Conservation (phyloP, 2,888 invertebrate genomes). For the Ophion costatus region DNA sequence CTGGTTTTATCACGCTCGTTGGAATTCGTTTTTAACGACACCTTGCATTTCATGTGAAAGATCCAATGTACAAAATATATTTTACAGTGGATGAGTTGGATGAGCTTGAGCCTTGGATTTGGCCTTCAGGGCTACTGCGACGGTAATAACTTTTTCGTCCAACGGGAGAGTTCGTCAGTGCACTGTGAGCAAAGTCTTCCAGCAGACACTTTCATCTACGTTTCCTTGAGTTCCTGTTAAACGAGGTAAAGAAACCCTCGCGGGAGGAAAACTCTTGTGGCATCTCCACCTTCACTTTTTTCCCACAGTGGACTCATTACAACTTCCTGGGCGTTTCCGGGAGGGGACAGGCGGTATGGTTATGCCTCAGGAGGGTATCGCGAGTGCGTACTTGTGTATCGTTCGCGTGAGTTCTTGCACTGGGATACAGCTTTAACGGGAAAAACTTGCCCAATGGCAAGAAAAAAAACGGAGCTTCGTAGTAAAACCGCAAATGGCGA, state of each 20-base stretch:
- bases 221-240: constrained; percentile 36
- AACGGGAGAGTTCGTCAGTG: constrained; percentile 13
- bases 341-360: constrained; percentile 63
- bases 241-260: constrained; percentile 46
- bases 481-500: not conserved
- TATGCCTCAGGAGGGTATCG: constrained; percentile 45
- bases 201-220: constrained; percentile 16
- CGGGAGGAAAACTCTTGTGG: constrained; percentile 63
- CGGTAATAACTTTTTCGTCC: constrained; percentile 20
- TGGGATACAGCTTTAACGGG: constrained; percentile 35
- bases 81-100: not conserved
- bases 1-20: not conserved
- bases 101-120: not conserved
- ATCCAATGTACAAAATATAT: not conserved
- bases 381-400: constrained; percentile 46
- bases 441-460: constrained; percentile 13
- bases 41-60: not conserved
- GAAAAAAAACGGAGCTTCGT: constrained; percentile 13
- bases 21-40: no score
- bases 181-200: constrained; percentile 22
- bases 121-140: constrained; percentile 6
- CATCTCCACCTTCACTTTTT: constrained; percentile 67
- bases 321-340: constrained; percentile 78
- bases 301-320: constrained; percentile 81
- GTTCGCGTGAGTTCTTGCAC: constrained; percentile 68